Evolutionary conservation across 2,797 vertebrate genomes (phyloP).

Genomic region (Crocidura indochinensis): DNA sequence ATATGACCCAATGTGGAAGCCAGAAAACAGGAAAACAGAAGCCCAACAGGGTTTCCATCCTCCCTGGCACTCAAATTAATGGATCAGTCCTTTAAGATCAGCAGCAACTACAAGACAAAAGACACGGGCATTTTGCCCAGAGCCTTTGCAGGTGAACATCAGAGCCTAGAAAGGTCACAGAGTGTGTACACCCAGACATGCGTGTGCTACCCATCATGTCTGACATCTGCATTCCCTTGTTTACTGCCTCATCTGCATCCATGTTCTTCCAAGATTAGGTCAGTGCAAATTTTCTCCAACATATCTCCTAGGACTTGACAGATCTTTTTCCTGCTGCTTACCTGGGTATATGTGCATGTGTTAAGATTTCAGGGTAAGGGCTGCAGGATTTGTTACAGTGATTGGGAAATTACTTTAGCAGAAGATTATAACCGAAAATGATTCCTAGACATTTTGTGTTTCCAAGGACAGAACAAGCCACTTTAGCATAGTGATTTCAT

Average conservation of each 20-base stretch:
- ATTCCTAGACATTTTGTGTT: conserved; percentile 72
- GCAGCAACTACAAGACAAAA: conserved; percentile 39
- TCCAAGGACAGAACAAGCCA: conserved; percentile 70
- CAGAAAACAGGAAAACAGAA: conserved; percentile 57
- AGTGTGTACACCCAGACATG: not conserved
- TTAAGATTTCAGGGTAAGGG: conserved; percentile 59
- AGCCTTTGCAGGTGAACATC: not conserved
- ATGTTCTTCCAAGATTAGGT: not conserved
- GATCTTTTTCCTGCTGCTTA: conserved; percentile 57
- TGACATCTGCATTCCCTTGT: conserved; percentile 19
- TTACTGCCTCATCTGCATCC: not conserved
- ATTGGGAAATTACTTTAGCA: conserved; percentile 61
- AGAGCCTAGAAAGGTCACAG: conserved; percentile 20
- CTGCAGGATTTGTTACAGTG: conserved; percentile 40
- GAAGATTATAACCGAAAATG: conserved; percentile 65
- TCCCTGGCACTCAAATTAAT: not conserved
- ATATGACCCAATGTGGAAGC: not conserved
- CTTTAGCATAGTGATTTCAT: conserved; percentile 62
- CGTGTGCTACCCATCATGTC: not conserved
- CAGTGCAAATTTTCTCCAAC: conserved; percentile 56
- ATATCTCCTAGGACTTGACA: conserved; percentile 30
- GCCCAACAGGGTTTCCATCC: not conserved
- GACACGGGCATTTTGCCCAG: conserved; percentile 37
- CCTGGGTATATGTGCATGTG: not conserved
- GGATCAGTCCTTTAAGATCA: conserved; percentile 44